A percentile compares a stretch with the other conserved stretches of the same genome.
These are phyloP conservation scores for Parotocinclus haroldoi DNA, from an alignment of 2,797 vertebrate species.

Conservation along the genomic window DNA sequence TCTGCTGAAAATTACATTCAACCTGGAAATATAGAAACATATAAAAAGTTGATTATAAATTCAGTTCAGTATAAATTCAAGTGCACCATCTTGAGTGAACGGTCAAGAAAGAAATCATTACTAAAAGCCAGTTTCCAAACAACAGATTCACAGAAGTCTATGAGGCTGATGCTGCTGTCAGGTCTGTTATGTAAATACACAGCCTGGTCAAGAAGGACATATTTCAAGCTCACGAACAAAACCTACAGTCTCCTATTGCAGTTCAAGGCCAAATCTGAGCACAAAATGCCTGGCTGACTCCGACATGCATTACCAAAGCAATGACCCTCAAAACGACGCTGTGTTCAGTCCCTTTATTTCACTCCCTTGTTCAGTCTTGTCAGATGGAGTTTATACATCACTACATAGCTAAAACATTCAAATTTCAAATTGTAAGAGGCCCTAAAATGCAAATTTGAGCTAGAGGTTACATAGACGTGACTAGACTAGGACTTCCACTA, in stretches of 20 bases:
- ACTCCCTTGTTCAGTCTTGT: no score
- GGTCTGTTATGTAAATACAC: slow-evolving; percentile 16
- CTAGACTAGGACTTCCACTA: no score
- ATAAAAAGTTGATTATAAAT: background rate
- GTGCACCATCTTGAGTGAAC: no score
- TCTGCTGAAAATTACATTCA: slow-evolving; percentile 98
- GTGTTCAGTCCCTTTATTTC: no score
- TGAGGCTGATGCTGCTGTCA: background rate
- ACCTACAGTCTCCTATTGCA: slow-evolving; percentile 2
- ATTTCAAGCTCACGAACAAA: slow-evolving; percentile 3
- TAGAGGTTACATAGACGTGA: no score
- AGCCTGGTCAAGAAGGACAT: background rate
- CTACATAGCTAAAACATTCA: no score
- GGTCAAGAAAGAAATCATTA: background rate
- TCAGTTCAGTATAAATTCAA: background rate
- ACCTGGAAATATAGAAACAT: slow-evolving; percentile 63
- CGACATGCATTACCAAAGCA: no score
- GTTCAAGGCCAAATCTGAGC: slow-evolving; percentile 13
- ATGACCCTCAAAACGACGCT: no score
- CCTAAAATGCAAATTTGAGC: no score
- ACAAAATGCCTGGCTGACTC: slow-evolving; percentile 3
- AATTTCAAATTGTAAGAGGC: no score
- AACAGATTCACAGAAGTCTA: background rate
- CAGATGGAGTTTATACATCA: no score
- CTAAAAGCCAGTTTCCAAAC: no score